A percentile compares a stretch with the other conserved stretches of the same genome.
These are phyloP conservation scores for Hippopotamus amphibius DNA, from an alignment of 2,113 vertebrate genomes.

Conservation along the genomic window DNA sequence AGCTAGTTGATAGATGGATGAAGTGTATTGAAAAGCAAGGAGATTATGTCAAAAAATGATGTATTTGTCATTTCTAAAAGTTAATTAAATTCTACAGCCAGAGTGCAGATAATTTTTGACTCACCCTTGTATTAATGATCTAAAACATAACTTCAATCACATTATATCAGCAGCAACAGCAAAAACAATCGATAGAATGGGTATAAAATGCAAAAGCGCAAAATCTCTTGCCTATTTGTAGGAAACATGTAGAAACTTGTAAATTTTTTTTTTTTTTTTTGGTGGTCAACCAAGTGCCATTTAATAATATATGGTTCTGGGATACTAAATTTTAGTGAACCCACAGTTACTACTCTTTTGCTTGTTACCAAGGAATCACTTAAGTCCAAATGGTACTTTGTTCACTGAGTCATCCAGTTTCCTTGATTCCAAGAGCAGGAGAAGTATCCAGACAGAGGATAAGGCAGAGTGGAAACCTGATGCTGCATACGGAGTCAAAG, in stretches of 20 bases:
- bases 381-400: not conserved
- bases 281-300: not conserved
- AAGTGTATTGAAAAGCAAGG: too few species aligned
- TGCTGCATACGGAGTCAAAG: not conserved
- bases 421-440: not conserved
- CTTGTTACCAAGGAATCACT: conserved; percentile 32
- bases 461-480: conserved; percentile 3
- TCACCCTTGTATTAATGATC: not conserved
- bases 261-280: not conserved
- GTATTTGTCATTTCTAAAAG: too few species aligned
- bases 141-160: not conserved
- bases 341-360: not conserved
- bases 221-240: not conserved
- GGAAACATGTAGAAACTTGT: not conserved
- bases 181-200: not conserved
- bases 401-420: not conserved
- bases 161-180: not conserved
- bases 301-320: not conserved
- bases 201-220: not conserved
- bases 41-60: too few species aligned
- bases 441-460: not conserved
- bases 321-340: conserved; percentile 36
- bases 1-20: too few species aligned
- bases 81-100: too few species aligned
- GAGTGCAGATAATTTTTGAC: too few species aligned